These are phyloP conservation scores for Hirtodrosophila trivittata DNA, from an alignment of 2,888 invertebrate species.

Conservation along the genomic window DNA sequence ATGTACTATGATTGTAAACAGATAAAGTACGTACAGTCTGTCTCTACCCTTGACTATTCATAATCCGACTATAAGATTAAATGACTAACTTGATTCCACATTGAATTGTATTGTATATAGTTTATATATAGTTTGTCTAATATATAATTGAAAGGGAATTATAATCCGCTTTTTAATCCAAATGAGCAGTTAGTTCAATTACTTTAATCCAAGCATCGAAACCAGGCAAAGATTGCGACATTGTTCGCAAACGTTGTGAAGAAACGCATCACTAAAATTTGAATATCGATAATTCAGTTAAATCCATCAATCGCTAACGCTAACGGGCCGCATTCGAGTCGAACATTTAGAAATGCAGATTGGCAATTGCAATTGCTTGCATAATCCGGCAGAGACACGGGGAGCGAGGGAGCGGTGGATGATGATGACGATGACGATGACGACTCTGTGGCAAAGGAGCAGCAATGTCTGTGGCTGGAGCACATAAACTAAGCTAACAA, in stretches of 20 bases:
- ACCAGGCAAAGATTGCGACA: background rate
- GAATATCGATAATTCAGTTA: slow-evolving; percentile 40
- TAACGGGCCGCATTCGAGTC: slow-evolving; percentile 28
- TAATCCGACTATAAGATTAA: too few species aligned
- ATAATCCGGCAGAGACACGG: slow-evolving; percentile 22
- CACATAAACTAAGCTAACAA: slow-evolving; percentile 67
- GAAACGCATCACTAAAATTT: slow-evolving; percentile 26
- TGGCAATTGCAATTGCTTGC: slow-evolving; percentile 53
- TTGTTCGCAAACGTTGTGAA: background rate
- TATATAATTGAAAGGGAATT: too few species aligned
- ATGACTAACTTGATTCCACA: too few species aligned
- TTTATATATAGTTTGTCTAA: too few species aligned
- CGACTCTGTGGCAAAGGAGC: slow-evolving; percentile 22
- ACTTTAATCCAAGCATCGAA: too few species aligned
- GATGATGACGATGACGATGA: background rate
- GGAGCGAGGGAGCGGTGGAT: background rate
- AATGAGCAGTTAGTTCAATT: too few species aligned
- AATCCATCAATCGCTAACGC: slow-evolving; percentile 48
- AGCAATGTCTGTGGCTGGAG: slow-evolving; percentile 21
- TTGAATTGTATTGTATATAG: too few species aligned
- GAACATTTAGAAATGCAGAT: slow-evolving; percentile 54
- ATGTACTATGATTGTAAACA: too few species aligned
- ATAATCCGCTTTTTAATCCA: too few species aligned
- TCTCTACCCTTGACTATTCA: too few species aligned
- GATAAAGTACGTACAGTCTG: too few species aligned